Conservation (phyloP, 92 coral and sea anemone genomes). For the Bergia puertoricense region DNA sequence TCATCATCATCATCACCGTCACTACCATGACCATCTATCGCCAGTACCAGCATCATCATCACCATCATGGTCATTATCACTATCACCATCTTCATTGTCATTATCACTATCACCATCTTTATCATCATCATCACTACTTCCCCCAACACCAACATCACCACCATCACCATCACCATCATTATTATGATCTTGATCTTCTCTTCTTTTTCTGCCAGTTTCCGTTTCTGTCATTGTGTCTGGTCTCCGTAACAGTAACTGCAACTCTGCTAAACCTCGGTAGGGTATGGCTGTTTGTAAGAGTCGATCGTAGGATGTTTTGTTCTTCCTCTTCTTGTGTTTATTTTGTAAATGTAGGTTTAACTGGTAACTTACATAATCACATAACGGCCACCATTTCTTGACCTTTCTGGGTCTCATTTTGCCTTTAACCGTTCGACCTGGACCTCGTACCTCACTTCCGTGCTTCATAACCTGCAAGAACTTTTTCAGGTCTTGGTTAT, state of each 20-base stretch:
- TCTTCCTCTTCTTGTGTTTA: neutral
- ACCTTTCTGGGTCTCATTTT: neutral
- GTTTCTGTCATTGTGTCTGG: neutral
- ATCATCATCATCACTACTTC: neutral
- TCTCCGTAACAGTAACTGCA: constrained; percentile 1
- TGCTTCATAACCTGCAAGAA: neutral
- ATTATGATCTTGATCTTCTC: neutral
- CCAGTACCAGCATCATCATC: neutral
- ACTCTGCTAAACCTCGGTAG: neutral
- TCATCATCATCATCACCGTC: neutral
- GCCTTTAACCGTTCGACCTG: neutral
- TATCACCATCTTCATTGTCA: too few relatives aligned
- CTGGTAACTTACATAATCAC: neutral
- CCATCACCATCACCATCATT: too few relatives aligned
- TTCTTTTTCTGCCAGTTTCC: neutral
- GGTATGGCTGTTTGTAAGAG: neutral
- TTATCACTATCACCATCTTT: too few relatives aligned
- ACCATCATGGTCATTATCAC: too few relatives aligned
- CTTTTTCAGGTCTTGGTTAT: neutral
- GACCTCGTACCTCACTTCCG: neutral
- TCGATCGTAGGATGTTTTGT: neutral
- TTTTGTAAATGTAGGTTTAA: neutral
- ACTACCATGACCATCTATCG: neutral
- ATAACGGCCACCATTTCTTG: neutral
- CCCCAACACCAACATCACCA: neutral